Conservation (phyloP, 2,113 vertebrate genomes). For the Poecilia latipinna region DNA sequence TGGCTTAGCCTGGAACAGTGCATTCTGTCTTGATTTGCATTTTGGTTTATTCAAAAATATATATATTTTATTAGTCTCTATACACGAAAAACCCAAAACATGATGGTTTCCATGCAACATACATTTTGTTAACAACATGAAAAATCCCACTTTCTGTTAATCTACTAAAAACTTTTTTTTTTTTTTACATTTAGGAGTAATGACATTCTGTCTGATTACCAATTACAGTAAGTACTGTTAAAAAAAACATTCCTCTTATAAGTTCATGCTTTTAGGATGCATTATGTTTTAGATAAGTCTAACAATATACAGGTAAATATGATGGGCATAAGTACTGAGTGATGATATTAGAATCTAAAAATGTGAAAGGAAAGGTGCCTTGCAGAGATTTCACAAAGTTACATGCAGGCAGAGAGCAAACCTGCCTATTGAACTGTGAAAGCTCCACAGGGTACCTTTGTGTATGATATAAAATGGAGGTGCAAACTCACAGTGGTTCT, state of each 20-base stretch:
- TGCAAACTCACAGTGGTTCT: conserved; percentile 52
- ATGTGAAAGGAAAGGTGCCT: conserved; percentile 47
- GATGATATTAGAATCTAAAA: conserved; percentile 5
- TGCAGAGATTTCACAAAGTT: conserved; percentile 35
- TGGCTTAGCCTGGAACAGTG: too few relatives aligned
- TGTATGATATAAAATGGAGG: conserved; percentile 38
- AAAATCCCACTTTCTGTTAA: not conserved
- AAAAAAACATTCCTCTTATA: not conserved
- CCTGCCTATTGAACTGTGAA: not conserved
- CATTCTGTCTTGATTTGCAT: too few relatives aligned
- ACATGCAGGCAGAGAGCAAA: not conserved
- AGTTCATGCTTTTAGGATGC: not conserved
- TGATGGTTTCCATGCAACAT: too few relatives aligned
- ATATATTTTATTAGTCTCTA: too few relatives aligned
- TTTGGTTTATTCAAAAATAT: too few relatives aligned
- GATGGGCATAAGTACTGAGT: conserved; percentile 13
- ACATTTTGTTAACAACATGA: too few relatives aligned
- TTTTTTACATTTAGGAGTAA: not conserved
- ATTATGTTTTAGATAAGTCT: not conserved
- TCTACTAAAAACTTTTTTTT: too few relatives aligned
- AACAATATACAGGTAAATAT: conserved; percentile 5
- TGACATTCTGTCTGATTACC: not conserved
- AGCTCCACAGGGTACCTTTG: conserved; percentile 25
- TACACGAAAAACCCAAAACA: too few relatives aligned
- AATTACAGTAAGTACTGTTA: not conserved